These are phyloP conservation scores for Chromobotia macracanthus DNA, from an alignment of 2,797 vertebrate genomes.

Conservation along the genomic window DNA sequence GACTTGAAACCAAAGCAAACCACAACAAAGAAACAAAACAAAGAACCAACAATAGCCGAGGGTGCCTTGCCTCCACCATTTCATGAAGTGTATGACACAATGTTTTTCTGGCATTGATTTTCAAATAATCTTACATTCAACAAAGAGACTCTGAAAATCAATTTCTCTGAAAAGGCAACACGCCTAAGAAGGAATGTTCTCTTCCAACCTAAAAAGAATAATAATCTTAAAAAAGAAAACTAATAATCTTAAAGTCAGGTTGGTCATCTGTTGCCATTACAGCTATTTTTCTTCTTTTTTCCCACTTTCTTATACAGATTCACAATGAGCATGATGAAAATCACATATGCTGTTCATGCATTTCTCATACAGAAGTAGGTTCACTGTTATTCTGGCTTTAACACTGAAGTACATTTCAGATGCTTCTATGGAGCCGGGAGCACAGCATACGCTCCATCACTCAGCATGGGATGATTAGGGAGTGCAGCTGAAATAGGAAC, in stretches of 20 bases:
- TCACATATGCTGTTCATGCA: slow-evolving; percentile 11
- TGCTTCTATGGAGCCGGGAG: slow-evolving; percentile 46
- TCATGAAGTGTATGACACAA: slow-evolving; percentile 27
- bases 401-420: slow-evolving; percentile 54
- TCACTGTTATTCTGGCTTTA: slow-evolving; percentile 46
- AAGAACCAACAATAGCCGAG: slow-evolving; percentile 33
- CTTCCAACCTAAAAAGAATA: slow-evolving; percentile 34
- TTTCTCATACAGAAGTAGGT: slow-evolving; percentile 28
- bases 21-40: slow-evolving; percentile 44
- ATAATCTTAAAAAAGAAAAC: slow-evolving; percentile 50
- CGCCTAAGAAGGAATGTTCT: background rate
- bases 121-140: slow-evolving; percentile 41
- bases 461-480: slow-evolving; percentile 40
- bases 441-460: slow-evolving; percentile 33
- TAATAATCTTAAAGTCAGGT: slow-evolving; percentile 48
- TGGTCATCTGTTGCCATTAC: slow-evolving; percentile 39
- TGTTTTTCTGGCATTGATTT: slow-evolving; percentile 40
- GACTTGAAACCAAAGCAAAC: slow-evolving; percentile 35
- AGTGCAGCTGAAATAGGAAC: slow-evolving; percentile 7
- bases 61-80: slow-evolving; percentile 20
- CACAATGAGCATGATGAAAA: slow-evolving; percentile 31
- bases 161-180: slow-evolving; percentile 13
- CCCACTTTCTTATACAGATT: slow-evolving; percentile 18
- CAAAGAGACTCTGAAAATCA: slow-evolving; percentile 42
- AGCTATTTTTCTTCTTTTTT: slow-evolving; percentile 17